A percentile compares a stretch with the other conserved stretches of the same genome.
Conservation (phyloP, 2,888 invertebrate species). For the Drosophila formosana region DNA sequence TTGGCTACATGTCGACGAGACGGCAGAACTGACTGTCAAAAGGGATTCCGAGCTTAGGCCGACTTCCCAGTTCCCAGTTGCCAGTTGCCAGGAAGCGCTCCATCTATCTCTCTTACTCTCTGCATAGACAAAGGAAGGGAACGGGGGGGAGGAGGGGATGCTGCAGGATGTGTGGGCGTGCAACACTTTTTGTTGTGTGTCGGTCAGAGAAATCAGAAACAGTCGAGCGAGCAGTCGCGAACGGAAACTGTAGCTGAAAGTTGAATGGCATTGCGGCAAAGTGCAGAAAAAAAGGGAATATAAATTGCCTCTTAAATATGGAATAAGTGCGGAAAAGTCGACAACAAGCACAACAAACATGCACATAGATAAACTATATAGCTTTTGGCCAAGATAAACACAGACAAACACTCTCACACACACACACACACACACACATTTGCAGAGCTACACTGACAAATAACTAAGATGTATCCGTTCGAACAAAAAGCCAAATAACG, state of each 20-base stretch:
- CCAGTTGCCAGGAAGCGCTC: conserved; percentile 10
- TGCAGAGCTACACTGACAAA: conserved; percentile 44
- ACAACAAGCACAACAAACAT: conserved; percentile 69
- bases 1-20: conserved; percentile 63
- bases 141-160: neutral
- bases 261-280: conserved; percentile 73
- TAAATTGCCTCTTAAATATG: conserved; percentile 85
- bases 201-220: conserved; percentile 70
- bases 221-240: conserved; percentile 52
- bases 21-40: conserved; percentile 63
- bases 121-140: neutral
- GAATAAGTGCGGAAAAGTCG: conserved; percentile 81
- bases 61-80: neutral
- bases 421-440: conserved; percentile 11
- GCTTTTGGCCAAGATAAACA: conserved; percentile 76
- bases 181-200: conserved; percentile 40
- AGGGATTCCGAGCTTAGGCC: conserved; percentile 57
- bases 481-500: conserved; percentile 54
- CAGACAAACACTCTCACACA: conserved; percentile 20
- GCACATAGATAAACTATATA: conserved; percentile 80
- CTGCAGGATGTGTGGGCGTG: conserved; percentile 42
- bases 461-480: conserved; percentile 62
- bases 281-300: conserved; percentile 80
- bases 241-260: conserved; percentile 79
- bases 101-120: conserved; percentile 1